Conservation (phyloP, 1,140 invertebrate genomes). For the Halesus radiatus region DNA sequence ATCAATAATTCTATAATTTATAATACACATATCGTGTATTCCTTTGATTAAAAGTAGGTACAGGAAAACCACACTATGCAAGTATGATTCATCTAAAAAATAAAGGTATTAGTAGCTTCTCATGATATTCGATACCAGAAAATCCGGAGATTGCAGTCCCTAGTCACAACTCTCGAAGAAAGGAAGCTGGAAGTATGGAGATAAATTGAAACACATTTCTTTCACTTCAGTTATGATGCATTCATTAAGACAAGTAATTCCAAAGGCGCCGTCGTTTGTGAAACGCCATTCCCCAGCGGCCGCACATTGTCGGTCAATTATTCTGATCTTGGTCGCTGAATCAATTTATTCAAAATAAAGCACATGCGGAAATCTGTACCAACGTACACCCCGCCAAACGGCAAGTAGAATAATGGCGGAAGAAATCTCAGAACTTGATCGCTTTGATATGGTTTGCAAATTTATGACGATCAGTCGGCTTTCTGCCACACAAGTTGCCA, state of each 20-base stretch:
- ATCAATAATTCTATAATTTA: no score
- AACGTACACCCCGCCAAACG: neutral
- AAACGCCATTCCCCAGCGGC: neutral
- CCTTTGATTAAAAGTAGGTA: no score
- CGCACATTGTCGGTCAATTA: slow-evolving; percentile 10
- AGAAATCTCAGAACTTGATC: neutral
- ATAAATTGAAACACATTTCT: slow-evolving; percentile 28
- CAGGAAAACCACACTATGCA: no score
- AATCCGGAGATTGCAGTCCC: no score
- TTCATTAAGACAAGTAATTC: slow-evolving; percentile 9
- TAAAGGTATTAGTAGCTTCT: no score
- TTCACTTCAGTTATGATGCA: slow-evolving; percentile 15
- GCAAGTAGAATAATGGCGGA: neutral
- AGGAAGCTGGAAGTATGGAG: neutral
- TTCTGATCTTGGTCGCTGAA: slow-evolving; percentile 19
- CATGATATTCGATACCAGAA: no score
- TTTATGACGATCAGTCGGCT: neutral
- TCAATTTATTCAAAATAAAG: neutral
- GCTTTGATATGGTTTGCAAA: neutral
- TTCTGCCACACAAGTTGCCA: neutral
- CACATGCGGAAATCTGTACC: neutral
- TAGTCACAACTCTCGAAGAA: neutral
- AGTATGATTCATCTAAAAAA: no score
- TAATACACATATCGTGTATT: no score
- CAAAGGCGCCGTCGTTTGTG: slow-evolving; percentile 5